These are phyloP conservation scores for Drosophila fulvimacula DNA, from an alignment of 2,888 invertebrate genomes.

Conservation along the genomic window DNA sequence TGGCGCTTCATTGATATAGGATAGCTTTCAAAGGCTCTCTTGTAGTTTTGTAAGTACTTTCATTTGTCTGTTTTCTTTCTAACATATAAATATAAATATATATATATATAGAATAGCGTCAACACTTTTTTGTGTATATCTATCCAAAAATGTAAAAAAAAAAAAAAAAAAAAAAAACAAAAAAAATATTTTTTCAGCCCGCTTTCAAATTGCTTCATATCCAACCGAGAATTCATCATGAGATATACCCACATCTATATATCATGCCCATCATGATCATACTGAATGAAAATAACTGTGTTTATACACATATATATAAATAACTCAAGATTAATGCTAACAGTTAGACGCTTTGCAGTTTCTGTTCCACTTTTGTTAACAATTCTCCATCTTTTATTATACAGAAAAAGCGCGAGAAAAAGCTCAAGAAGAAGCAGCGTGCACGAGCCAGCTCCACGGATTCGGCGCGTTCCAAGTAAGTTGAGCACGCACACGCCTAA, in stretches of 20 bases:
- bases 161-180: not conserved
- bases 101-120: conserved; percentile 26
- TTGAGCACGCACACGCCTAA: not conserved
- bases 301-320: conserved; percentile 36
- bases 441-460: conserved; percentile 85
- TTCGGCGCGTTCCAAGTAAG: conserved; percentile 87
- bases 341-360: conserved; percentile 51
- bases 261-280: conserved; percentile 45
- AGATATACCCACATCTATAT: conserved; percentile 25
- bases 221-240: conserved; percentile 16
- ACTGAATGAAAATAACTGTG: conserved; percentile 45
- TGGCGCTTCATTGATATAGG: conserved; percentile 85
- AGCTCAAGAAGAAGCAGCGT: conserved; percentile 86
- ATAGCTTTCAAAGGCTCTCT: conserved; percentile 85
- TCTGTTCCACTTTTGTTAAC: conserved; percentile 33
- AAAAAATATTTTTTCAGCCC: conserved; percentile 9
- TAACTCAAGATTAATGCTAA: conserved; percentile 53
- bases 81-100: conserved; percentile 53
- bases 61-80: conserved; percentile 81
- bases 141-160: not conserved
- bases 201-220: conserved; percentile 13
- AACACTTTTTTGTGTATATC: conserved; percentile 12
- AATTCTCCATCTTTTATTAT: conserved; percentile 57
- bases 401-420: conserved; percentile 87
- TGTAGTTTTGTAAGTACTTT: conserved; percentile 85